These are phyloP conservation scores for Pollenia labialis DNA, from an alignment of 2,888 invertebrate species.

Conservation along the genomic window DNA sequence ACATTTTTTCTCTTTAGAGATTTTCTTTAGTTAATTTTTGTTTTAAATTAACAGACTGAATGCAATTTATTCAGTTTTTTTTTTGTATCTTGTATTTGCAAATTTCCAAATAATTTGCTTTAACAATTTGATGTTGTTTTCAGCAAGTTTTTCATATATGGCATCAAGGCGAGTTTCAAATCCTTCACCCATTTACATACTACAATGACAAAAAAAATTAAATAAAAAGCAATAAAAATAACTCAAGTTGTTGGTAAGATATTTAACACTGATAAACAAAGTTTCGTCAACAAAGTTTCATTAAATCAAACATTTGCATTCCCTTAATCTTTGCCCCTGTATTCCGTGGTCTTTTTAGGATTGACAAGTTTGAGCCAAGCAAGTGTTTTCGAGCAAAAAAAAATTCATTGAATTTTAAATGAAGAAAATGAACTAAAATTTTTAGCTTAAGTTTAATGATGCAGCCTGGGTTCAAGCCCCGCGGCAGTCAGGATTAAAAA, in stretches of 20 bases:
- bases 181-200: slow-evolving; percentile 60
- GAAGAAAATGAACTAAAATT: slow-evolving; percentile 22
- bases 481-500: no score
- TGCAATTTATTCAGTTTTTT: not conserved
- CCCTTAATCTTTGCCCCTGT: not conserved
- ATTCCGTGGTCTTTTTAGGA: not conserved
- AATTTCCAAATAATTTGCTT: slow-evolving; percentile 56
- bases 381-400: slow-evolving; percentile 8
- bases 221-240: not conserved
- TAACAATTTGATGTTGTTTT: slow-evolving; percentile 40
- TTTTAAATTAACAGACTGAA: not conserved
- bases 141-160: slow-evolving; percentile 50
- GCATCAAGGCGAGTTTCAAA: slow-evolving; percentile 21
- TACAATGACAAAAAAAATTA: not conserved
- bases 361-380: slow-evolving; percentile 14
- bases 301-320: slow-evolving; percentile 44
- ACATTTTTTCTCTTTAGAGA: slow-evolving; percentile 22
- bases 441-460: not conserved
- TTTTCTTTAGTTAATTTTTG: not conserved
- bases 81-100: not conserved
- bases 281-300: slow-evolving; percentile 9
- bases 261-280: not conserved
- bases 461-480: no score
- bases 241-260: not conserved
- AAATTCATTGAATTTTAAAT: slow-evolving; percentile 28